A percentile compares a stretch with the other conserved stretches of the same genome.
Evolutionary conservation across 2,113 vertebrate genomes (phyloP).

Genomic region (Quiscalus mexicanus): DNA sequence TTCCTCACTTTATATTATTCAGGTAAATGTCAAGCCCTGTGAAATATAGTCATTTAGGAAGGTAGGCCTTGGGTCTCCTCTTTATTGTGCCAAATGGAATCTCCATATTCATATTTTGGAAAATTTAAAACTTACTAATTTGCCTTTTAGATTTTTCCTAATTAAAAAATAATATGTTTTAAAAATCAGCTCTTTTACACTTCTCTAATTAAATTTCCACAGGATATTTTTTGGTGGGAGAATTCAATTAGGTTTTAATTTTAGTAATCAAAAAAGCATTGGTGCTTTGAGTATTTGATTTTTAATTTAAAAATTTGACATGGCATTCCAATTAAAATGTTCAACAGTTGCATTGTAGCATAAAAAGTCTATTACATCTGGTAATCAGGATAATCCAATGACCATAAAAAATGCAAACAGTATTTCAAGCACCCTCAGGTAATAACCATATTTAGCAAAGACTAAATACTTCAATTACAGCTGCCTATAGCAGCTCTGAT

Average conservation of each 20-base stretch:
- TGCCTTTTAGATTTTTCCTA: constrained; percentile 74
- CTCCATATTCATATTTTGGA: constrained; percentile 44
- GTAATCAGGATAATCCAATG: constrained; percentile 23
- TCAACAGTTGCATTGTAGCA: constrained; percentile 55
- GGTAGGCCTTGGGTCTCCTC: not conserved
- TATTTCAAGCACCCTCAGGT: constrained; percentile 66
- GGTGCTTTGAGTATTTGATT: constrained; percentile 77
- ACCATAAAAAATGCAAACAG: constrained; percentile 67
- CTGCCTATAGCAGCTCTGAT: constrained; percentile 30
- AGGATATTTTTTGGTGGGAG: constrained; percentile 73
- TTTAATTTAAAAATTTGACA: constrained; percentile 77
- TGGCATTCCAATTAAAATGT: constrained; percentile 72
- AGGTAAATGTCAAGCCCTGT: not conserved
- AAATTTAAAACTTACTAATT: constrained; percentile 65
- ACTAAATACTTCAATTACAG: constrained; percentile 64
- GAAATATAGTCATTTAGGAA: not conserved
- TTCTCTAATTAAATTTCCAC: constrained; percentile 80
- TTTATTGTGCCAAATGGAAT: not conserved
- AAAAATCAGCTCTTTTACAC: constrained; percentile 68
- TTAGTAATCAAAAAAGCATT: constrained; percentile 75
- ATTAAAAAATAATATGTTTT: constrained; percentile 75
- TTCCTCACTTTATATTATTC: not conserved
- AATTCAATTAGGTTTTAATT: constrained; percentile 83
- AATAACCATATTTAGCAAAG: constrained; percentile 63
- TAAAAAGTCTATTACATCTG: constrained; percentile 57